A percentile compares a stretch with the other conserved stretches of the same genome.
These are phyloP conservation scores for Gerris buenoi DNA, from an alignment of 1,140 invertebrate species.

Conservation along the genomic window DNA sequence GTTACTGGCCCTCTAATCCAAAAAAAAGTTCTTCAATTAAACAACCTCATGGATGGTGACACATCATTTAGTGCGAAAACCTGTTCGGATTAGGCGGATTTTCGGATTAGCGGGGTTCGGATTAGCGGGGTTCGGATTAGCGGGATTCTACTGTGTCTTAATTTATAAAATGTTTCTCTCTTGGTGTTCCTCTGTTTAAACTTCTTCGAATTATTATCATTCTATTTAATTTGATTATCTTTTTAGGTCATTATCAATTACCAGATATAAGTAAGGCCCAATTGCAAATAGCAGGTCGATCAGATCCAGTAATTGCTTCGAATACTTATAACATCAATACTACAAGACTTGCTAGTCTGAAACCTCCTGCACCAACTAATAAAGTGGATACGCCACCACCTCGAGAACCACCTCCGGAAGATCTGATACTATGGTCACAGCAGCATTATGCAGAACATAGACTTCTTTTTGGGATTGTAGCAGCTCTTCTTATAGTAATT, in stretches of 20 bases:
- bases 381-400: neutral
- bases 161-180: no score
- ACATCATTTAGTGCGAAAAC: no score
- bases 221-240: no score
- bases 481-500: constrained; percentile 37
- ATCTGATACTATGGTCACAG: neutral
- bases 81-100: no score
- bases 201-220: no score
- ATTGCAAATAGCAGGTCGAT: constrained; percentile 38
- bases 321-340: constrained; percentile 10
- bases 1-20: no score
- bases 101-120: no score
- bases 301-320: constrained; percentile 29
- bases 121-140: no score
- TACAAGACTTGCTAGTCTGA: constrained; percentile 6
- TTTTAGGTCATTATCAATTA: constrained; percentile 59
- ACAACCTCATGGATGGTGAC: no score
- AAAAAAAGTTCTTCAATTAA: no score
- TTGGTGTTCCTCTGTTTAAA: no score
- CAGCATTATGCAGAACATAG: constrained; percentile 12
- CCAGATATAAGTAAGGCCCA: constrained; percentile 41
- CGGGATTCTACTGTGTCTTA: no score
- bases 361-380: neutral
- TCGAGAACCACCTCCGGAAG: neutral
- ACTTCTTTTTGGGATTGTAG: constrained; percentile 40